Base-by-base conservation (phyloP, 2,113 vertebrate genomes). In the Papio anubis region DNA sequence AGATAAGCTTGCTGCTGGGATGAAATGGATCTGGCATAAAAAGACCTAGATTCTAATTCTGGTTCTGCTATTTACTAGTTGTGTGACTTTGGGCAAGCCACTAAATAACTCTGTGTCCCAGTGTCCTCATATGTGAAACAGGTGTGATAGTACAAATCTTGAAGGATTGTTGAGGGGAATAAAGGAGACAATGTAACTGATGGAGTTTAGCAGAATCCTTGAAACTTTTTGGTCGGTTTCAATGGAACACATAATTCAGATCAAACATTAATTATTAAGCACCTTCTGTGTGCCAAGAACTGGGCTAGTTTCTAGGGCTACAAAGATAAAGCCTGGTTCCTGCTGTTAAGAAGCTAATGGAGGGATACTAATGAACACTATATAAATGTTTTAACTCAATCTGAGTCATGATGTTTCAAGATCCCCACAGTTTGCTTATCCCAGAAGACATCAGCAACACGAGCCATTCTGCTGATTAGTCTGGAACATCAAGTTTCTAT, bases 1-100 rank as follows among this genome's bases (percentile, higher is more conserved):
- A 93, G 96, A 85, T 76, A 73, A 96, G 73, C 75, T 96, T 81
- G 12, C 12, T 87, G 73, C 11, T 23, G 11, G 8, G 38, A 14
- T 79, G 48, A 43, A 96, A 94, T 80, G 43, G 14, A 93, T 92
- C 61, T 79, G 40, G n/a, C 40, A 55, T 73, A 30, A 87, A 92
- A 96, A 96, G 35, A 79, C 12, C 59, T 79, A 87, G 27, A 75
- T 90, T 93, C 55, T 95, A 90, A 84, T 83, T 93, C 48, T 95
- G 52, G 23, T 88, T 95, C 50, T 90, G 70, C 52, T 55, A 7
- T 92, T 93, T 40, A 87, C 23, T 76, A 86, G 38, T 82, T 83
- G 38, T 83, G 18, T 78, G 14, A 93, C 27, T 70, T 79, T 61
- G 59, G 27, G 40, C 68, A 96, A 97, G 16, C 40, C 55, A 90